These are phyloP conservation scores for Cyrtonyx montezumae DNA, from an alignment of 2,113 vertebrate species.

Conservation along the genomic window DNA sequence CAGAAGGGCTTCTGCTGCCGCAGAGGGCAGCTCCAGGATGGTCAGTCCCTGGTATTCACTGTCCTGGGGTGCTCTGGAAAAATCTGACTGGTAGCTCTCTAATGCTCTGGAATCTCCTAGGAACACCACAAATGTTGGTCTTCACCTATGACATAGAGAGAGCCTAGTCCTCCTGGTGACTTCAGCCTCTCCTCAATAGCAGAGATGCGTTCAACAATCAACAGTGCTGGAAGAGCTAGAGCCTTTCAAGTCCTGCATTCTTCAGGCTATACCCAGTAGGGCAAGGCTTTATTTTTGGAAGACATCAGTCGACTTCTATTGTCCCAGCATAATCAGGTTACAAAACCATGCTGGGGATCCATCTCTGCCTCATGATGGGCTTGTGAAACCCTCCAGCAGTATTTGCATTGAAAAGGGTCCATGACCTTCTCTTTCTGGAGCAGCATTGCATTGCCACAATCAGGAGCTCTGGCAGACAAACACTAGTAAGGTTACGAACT, in stretches of 20 bases:
- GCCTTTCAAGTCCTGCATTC: not conserved
- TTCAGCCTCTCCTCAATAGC: not conserved
- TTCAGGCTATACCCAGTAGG: not conserved
- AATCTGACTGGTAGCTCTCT: not conserved
- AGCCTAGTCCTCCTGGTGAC: not conserved
- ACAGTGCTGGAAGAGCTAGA: not conserved
- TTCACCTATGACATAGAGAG: not conserved
- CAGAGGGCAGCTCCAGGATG: not conserved
- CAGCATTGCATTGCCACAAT: not conserved
- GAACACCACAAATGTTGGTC: not conserved
- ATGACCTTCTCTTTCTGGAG: not conserved
- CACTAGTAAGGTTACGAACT: not conserved
- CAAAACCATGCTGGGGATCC: not conserved
- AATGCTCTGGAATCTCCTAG: not conserved
- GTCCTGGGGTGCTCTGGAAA: not conserved
- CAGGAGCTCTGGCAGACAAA: slow-evolving; percentile 16
- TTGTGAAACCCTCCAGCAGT: not conserved
- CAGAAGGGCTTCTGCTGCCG: not conserved
- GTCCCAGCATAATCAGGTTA: not conserved
- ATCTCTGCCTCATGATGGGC: not conserved
- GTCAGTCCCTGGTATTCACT: fast-evolving
- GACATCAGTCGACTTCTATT: not conserved
- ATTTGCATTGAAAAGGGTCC: not conserved
- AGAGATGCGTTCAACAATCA: not conserved
- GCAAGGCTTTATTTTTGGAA: slow-evolving; percentile 26